Evolutionary conservation across 2,888 invertebrate genomes (phyloP), one percentile per base, ranked within the genome.

Genomic region (Torymus texanus): DNA sequence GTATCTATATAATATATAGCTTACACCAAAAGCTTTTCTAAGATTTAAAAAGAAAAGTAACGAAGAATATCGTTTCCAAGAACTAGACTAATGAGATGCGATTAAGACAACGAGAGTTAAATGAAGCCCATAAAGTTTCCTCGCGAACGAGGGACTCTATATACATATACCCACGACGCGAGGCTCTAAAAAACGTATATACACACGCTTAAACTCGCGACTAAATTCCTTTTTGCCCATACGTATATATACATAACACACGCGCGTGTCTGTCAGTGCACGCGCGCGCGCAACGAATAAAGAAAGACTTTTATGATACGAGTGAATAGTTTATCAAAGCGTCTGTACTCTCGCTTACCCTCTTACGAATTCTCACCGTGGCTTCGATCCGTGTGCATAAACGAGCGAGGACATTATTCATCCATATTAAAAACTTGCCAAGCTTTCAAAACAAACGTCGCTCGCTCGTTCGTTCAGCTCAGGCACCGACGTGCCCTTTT

Each of bases 311-410:
- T 78, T 81, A 81, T 76, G 78, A 81, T 75, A 75, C 78, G 66
- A n/a, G 58, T 53, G 71, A 78, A 81, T 81, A 59, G 78, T 78
- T 75, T 81, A 75, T 81, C 75, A 77, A 80, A 75, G 73, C 66
- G 21, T 68, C 62, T 70, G n/a, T 62, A 14, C 18, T 5, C 51
- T 10, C 5, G 3, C 58, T 29, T 29, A 41, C 51, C 55, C 55
- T 21, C 53, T 81, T 75, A 73, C n/a, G 13, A 68, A 81, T 81
- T 78, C 81, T 68, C 68, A 65, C 29, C 81, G 73, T 78, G 75
- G 75, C 75, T 81, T 78, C 81, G 81, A 81, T 81, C 75, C 76
- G 18, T 10, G 66, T 65, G 81, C 81, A 81, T 81, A 78, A 29
- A 78, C 73, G 73, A 78, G 66, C 63, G 59, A 29, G 50, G 72